Conservation (phyloP, 2,113 vertebrate genomes). For the Nycticorax nycticorax region DNA sequence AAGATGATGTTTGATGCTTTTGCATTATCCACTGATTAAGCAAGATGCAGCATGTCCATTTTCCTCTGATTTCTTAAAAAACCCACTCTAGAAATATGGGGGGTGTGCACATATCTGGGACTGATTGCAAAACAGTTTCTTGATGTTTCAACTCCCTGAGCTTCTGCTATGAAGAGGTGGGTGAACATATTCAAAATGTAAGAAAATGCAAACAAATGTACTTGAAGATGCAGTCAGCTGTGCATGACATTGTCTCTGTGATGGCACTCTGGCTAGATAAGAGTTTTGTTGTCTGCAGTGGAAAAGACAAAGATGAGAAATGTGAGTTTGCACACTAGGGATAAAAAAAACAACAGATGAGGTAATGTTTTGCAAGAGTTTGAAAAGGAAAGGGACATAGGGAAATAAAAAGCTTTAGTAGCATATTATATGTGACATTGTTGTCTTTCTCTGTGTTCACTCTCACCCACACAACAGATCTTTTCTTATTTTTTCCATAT, state of each 20-base stretch:
- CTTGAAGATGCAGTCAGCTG: slow-evolving; percentile 13
- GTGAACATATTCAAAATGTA: neutral
- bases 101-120: neutral
- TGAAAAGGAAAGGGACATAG: slow-evolving; percentile 29
- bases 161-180: neutral
- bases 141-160: neutral
- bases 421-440: neutral
- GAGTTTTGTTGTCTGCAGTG: neutral
- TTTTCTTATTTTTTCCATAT: neutral
- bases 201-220: slow-evolving; percentile 21
- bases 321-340: neutral
- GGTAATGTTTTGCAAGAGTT: slow-evolving; percentile 68
- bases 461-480: neutral
- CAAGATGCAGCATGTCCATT: neutral
- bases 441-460: neutral
- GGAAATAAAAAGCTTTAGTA: slow-evolving; percentile 1
- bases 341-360: slow-evolving; percentile 51
- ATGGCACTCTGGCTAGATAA: neutral
- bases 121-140: neutral
- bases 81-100: neutral
- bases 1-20: neutral
- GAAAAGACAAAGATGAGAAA: slow-evolving; percentile 37
- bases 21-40: neutral
- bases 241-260: neutral
- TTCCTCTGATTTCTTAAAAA: neutral